Base-by-base conservation (phyloP, 1,140 invertebrate genomes). In the Choristoneura fumiferana region DNA sequence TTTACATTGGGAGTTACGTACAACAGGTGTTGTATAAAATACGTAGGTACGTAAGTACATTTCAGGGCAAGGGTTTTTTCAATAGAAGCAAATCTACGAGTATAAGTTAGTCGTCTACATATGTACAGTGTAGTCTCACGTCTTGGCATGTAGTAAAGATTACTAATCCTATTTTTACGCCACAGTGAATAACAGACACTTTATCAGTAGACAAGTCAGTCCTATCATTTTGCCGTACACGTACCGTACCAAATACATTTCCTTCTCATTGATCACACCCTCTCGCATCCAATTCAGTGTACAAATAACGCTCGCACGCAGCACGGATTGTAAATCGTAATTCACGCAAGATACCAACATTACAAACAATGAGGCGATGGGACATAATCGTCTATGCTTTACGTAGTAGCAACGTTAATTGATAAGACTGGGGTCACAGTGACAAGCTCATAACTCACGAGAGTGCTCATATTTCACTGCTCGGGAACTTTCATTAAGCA, bases 401-500 rank as follows among this genome's bases (percentile, higher is more conserved):
- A 33, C 55, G 37, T 54, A 40, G 65, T 65, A 66, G 63, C 33
- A 22, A 71, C 60, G 63, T 72, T 73, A 74, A 73, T 72, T 74
- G 67, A 77, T 74, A 72, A 69, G 54, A 39, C 53, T 36, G 12
- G 65, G 62, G 54, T 67, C 65, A 62, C 67, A 68, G 10, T 57
- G 67, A 72, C 65, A 61, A 62, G 53, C 65, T 66, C 71, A 64
- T 72, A 72, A 72, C 57, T 77, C 67, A 77, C 58, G 35, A 54
- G 62, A 58, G 54, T 54, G 38, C 56, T 73, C 67, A 69, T 74
- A 70, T 72, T 72, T 76, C 67, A 76, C 58, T 49, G 56, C 61
- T 53, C 43, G 57, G 60, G 58, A 65, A 74, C 58, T 73, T 73
- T 71, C 69, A 73, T 73, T 70, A 71, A 67, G 65, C 58, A 53